These are phyloP conservation scores for Apamea epomidion DNA, from an alignment of 2,888 invertebrate species.

Conservation along the genomic window DNA sequence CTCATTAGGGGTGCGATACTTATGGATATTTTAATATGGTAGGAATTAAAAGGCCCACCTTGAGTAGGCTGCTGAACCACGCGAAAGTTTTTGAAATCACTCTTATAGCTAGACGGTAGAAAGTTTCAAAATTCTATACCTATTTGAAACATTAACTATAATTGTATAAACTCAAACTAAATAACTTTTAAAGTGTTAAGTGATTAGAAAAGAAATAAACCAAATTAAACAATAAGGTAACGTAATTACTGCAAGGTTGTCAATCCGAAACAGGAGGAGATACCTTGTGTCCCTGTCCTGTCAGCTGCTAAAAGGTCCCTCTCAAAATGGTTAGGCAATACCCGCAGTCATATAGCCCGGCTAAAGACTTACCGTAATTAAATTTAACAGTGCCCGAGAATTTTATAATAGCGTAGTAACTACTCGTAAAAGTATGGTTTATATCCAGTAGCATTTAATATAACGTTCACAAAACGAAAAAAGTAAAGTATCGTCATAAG, in stretches of 20 bases:
- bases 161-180: background rate
- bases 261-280: background rate
- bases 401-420: constrained; percentile 34
- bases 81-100: background rate
- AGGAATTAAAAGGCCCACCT: constrained; percentile 13
- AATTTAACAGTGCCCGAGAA: constrained; percentile 29
- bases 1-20: constrained; percentile 34
- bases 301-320: background rate
- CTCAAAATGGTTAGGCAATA: constrained; percentile 1
- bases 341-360: background rate
- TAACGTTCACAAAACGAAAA: constrained; percentile 33
- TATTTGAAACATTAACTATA: background rate
- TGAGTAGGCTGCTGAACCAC: background rate
- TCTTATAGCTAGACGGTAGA: too few species aligned
- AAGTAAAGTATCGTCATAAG: constrained; percentile 3
- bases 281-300: background rate
- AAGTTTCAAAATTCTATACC: background rate
- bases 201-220: background rate
- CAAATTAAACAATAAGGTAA: background rate
- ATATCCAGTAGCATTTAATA: constrained; percentile 34
- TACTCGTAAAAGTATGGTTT: constrained; percentile 44
- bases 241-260: background rate
- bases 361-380: constrained; percentile 35
- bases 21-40: background rate
- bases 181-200: background rate